A percentile compares a stretch with the other conserved stretches of the same genome.
Conservation (phyloP, 2,888 invertebrate genomes). For the Polymixis lichenea region DNA sequence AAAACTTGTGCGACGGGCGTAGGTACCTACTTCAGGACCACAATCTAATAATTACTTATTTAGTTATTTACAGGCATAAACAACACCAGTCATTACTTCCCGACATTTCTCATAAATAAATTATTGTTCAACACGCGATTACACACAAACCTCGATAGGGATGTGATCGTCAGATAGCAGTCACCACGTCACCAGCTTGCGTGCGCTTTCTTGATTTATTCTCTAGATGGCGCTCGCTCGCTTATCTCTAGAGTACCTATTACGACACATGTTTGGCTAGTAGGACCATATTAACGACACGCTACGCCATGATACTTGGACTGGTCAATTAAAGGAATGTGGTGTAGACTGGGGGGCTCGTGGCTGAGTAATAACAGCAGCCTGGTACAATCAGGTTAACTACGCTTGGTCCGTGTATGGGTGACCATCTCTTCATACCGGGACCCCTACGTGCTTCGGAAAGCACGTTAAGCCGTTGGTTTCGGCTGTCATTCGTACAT, state of each 20-base stretch:
- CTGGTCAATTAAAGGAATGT: background rate
- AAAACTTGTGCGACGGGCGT: background rate
- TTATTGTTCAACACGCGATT: conserved; percentile 55
- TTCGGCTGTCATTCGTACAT: no score
- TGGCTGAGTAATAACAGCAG: no score
- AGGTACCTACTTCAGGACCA: background rate
- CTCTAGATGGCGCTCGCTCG: conserved; percentile 58
- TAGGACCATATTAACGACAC: conserved; percentile 35
- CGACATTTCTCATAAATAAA: conserved; percentile 58
- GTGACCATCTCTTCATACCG: no score
- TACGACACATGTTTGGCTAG: conserved; percentile 56
- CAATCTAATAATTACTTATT: conserved; percentile 22
- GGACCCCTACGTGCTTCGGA: no score
- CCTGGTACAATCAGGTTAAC: no score
- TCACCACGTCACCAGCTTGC: conserved; percentile 50
- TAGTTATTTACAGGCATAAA: conserved; percentile 46
- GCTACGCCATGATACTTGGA: conserved; percentile 9
- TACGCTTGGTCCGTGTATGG: no score
- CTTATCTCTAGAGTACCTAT: conserved; percentile 59
- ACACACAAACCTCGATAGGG: conserved; percentile 51
- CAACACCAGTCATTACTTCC: conserved; percentile 50
- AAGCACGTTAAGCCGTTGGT: no score
- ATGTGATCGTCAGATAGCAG: conserved; percentile 59
- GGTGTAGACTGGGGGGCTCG: no score
- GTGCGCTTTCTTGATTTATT: conserved; percentile 65